Base-by-base conservation (phyloP, 2,888 invertebrate species). In the Lasioglossum villosulum region DNA sequence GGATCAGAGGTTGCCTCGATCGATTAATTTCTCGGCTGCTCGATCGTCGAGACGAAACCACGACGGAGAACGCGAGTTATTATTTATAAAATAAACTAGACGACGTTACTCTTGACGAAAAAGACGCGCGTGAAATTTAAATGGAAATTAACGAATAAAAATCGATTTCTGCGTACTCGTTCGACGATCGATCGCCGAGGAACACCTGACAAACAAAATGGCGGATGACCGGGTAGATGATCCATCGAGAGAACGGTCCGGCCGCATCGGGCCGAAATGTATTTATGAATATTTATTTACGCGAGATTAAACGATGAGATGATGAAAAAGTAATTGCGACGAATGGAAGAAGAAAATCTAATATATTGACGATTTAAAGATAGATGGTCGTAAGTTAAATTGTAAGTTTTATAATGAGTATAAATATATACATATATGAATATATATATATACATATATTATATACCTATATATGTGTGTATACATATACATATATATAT, bases 241-340 rank as follows among this genome's bases (percentile, higher is more conserved):
- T 83, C 77, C 73, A 70, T 80, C 84, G 88, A 83, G 87, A 84
- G 68, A 83, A 75, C 81, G 45, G 82, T 86, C 34, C 72, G 63
- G 84, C 75, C 68, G 81, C 82, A 83, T 89, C 88, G 82, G 77
- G 86, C 75, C 78, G 84, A 85, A 82, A 91, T 92, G 90, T 92
- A 92, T 92, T 93, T 92, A 92, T 89, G 89, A 92, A 89, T 92
- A 93, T 93, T 93, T 93, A 91, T 93, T 93, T 92, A 90, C 88
- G 93, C 89, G 90, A 89, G 88, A 84, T 91, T 78, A 89, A 92
- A 91, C 48, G 83, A 75, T 70, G 75, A 71, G 63, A 70, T 23
- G 42, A 83, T 45, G 78, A 75, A 84, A 84, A 84, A 70, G 70
- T 70, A 70, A 70, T 39, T 30, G 70, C 66, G 78, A 83, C 71